Conservation (phyloP, 2,888 invertebrate species). For the Ectemnius continuus region DNA sequence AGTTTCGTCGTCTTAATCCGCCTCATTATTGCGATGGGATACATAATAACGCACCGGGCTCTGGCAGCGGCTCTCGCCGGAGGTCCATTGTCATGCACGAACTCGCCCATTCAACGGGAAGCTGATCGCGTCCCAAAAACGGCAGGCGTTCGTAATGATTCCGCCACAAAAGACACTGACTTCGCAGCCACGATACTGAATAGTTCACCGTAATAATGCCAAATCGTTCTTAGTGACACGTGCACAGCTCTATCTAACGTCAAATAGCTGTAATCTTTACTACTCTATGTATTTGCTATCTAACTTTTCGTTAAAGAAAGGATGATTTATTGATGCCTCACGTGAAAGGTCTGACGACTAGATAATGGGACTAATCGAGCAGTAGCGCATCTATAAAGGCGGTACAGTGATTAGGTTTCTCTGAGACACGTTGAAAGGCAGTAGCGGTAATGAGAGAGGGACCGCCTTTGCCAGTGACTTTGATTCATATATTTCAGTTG, state of each 20-base stretch:
- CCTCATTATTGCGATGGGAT: slow-evolving; percentile 38
- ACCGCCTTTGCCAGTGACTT: slow-evolving; percentile 23
- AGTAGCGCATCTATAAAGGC: no score
- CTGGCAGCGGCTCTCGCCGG: neutral
- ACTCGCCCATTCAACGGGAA: neutral
- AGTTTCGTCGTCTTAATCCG: slow-evolving; percentile 30
- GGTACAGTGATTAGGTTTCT: no score
- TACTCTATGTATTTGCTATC: no score
- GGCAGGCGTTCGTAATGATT: neutral
- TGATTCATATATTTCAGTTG: slow-evolving; percentile 44
- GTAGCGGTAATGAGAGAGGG: no score
- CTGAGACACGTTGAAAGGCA: no score
- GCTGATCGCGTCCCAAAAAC: neutral
- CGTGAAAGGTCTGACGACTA: neutral
- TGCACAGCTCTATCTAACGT: no score
- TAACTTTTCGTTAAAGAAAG: neutral
- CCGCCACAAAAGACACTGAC: no score
- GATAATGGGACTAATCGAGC: neutral
- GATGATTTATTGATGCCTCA: neutral
- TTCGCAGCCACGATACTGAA: no score
- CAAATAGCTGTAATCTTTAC: no score
- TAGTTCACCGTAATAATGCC: no score
- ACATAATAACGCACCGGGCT: slow-evolving; percentile 20
- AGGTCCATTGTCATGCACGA: slow-evolving; percentile 8
- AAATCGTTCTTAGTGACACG: no score